phyloP scores from a whole-genome alignment of 2,797 vertebrate species.

The Mormyrops boulengeri region DNA sequence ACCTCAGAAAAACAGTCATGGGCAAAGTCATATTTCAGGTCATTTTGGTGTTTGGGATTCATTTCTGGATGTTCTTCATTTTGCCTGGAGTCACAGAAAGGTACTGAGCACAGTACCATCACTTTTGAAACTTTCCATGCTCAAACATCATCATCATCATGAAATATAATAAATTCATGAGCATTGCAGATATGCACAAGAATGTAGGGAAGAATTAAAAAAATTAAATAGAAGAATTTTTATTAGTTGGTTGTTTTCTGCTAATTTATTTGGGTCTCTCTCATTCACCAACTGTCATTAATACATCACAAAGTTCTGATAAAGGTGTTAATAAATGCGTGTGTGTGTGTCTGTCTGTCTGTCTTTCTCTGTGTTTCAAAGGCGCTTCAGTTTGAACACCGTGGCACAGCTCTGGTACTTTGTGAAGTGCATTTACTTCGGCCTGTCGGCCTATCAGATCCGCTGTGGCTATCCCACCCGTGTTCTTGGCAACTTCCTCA shows the following conservation, averaged over 20 bases:
- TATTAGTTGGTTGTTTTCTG: background rate
- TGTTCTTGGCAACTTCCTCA: constrained; percentile 84
- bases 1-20: constrained; percentile 79
- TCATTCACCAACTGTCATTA: background rate
- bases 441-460: constrained; percentile 83
- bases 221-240: background rate
- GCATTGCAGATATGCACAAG: background rate
- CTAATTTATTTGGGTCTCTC: background rate
- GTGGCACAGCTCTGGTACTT: constrained; percentile 87
- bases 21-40: constrained; percentile 92
- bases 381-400: constrained; percentile 80
- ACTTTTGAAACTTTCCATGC: background rate
- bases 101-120: constrained; percentile 46
- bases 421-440: constrained; percentile 86
- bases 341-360: background rate
- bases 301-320: background rate
- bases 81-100: constrained; percentile 87
- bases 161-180: background rate
- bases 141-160: background rate
- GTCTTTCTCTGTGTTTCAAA: constrained; percentile 30
- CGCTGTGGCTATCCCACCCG: constrained; percentile 83
- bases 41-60: constrained; percentile 90
- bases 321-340: background rate
- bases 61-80: constrained; percentile 99
- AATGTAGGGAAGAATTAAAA: background rate